These are phyloP conservation scores for Nansenia antarctica DNA, from an alignment of 2,113 vertebrate species.

Conservation along the genomic window DNA sequence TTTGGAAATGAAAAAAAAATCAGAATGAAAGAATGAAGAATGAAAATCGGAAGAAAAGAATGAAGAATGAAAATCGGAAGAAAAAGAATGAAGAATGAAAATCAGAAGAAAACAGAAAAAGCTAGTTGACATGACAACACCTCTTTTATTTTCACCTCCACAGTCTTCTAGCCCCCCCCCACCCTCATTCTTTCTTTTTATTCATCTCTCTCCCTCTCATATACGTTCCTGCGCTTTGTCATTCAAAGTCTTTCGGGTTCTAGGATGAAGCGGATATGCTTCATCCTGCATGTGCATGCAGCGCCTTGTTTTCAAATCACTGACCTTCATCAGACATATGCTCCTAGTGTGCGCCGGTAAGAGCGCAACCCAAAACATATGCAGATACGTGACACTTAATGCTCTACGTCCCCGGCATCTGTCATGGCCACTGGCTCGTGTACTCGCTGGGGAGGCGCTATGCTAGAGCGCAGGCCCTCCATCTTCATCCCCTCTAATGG, in stretches of 20 bases:
- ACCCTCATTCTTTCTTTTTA: background rate
- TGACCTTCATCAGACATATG: constrained; percentile 67
- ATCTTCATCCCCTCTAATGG: constrained; percentile 30
- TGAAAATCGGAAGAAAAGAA: too few relatives aligned
- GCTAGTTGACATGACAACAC: background rate
- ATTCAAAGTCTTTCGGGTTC: constrained; percentile 20
- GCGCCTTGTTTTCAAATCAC: constrained; percentile 51
- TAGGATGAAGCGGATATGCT: background rate
- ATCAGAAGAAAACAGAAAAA: background rate
- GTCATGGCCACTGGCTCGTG: constrained; percentile 47
- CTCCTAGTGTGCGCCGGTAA: constrained; percentile 29
- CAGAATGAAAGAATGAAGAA: constrained; percentile 35
- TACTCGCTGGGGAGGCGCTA: constrained; percentile 29
- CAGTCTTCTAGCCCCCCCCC: background rate
- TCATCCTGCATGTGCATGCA: constrained; percentile 13
- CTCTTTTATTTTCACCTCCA: background rate
- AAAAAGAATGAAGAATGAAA: too few relatives aligned
- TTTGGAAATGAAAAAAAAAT: constrained; percentile 59
- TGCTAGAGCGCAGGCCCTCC: background rate
- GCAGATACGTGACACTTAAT: constrained; percentile 60
- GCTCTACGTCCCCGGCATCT: constrained; percentile 54
- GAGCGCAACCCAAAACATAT: constrained; percentile 51
- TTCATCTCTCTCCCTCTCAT: background rate
- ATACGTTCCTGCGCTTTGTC: background rate
- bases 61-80: too few relatives aligned